A percentile compares a stretch with the other conserved stretches of the same genome.
Conservation (phyloP, 2,797 vertebrate genomes). For the Poeciliopsis infans region DNA sequence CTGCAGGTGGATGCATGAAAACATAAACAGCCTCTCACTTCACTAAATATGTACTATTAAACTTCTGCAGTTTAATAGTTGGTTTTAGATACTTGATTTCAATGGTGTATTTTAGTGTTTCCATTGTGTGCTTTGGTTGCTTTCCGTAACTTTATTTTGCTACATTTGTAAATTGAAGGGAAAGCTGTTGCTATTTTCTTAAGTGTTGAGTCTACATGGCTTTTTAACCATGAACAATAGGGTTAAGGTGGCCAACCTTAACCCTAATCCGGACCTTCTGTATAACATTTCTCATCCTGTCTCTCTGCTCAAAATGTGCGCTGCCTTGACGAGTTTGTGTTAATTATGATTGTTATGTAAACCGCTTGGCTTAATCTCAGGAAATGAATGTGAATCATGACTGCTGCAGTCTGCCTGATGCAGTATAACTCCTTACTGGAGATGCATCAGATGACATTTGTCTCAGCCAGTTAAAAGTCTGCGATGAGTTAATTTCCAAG, state of each 20-base stretch:
- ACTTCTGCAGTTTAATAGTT: conserved; percentile 3
- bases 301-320: neutral
- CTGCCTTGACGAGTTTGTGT: neutral
- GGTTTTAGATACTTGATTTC: conserved; percentile 33
- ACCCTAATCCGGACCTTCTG: no score
- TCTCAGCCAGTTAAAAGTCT: neutral
- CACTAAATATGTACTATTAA: neutral
- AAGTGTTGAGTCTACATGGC: conserved; percentile 7
- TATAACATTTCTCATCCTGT: neutral
- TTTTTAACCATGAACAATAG: conserved; percentile 2
- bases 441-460: neutral
- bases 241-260: conserved; percentile 2
- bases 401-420: conserved; percentile 2
- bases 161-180: neutral
- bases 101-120: conserved; percentile 11
- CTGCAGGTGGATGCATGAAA: neutral
- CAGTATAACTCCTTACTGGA: neutral
- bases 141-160: neutral
- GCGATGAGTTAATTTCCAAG: neutral
- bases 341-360: conserved; percentile 35
- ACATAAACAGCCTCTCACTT: conserved; percentile 19
- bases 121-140: neutral
- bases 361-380: conserved; percentile 17
- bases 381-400: conserved; percentile 7
- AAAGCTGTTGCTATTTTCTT: conserved; percentile 44